These are phyloP conservation scores for Ctenoplectra terminalis DNA, from an alignment of 1,140 invertebrate genomes.

Conservation along the genomic window DNA sequence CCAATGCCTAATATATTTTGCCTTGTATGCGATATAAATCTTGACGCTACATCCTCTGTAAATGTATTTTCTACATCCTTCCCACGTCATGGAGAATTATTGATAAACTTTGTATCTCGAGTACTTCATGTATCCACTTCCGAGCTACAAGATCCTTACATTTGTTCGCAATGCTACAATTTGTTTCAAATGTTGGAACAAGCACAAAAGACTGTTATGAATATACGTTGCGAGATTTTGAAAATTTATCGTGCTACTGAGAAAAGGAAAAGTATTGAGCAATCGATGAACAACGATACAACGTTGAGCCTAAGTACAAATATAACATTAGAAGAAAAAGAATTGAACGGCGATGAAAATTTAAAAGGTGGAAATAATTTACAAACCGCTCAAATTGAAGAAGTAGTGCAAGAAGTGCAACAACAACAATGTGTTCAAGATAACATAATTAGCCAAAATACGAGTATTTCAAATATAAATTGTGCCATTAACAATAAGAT, in stretches of 20 bases:
- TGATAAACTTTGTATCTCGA: conserved; percentile 69
- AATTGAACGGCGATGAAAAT: neutral
- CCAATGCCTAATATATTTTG: conserved; percentile 60
- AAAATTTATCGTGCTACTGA: conserved; percentile 63
- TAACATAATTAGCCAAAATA: conserved; percentile 11
- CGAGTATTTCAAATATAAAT: conserved; percentile 30
- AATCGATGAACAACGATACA: neutral
- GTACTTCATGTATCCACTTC: conserved; percentile 55
- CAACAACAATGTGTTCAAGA: conserved; percentile 30
- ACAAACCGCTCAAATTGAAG: neutral
- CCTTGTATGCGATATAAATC: conserved; percentile 68
- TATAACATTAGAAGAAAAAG: conserved; percentile 1
- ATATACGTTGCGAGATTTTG: conserved; percentile 73
- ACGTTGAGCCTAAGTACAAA: conserved; percentile 16
- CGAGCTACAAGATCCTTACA: conserved; percentile 62
- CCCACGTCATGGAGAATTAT: conserved; percentile 65
- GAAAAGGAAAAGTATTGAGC: conserved; percentile 47
- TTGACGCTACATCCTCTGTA: conserved; percentile 63
- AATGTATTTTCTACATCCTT: conserved; percentile 75
- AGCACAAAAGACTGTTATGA: conserved; percentile 73
- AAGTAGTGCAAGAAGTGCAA: neutral
- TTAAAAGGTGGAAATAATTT: neutral
- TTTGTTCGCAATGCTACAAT: conserved; percentile 74
- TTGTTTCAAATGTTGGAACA: conserved; percentile 77
- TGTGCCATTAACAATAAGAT: conserved; percentile 18